Conservation (phyloP, 2,888 invertebrate species). For the Eurytoma adleriae region DNA sequence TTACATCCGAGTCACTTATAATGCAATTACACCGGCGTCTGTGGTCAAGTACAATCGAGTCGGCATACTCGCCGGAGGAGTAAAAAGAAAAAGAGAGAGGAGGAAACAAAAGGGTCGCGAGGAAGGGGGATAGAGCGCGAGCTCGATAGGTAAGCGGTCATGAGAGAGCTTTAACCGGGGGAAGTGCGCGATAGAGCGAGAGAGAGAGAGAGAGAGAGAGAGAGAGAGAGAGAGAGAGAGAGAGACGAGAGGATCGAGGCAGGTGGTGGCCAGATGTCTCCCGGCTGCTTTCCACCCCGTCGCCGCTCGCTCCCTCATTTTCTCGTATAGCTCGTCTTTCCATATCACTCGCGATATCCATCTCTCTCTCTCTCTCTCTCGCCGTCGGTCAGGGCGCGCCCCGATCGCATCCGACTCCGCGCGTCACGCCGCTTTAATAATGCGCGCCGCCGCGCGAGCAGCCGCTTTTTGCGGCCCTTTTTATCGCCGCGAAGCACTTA, state of each 20-base stretch:
- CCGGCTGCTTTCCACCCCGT: conserved; percentile 58
- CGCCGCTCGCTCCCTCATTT: conserved; percentile 34
- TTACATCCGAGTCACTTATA: conserved; percentile 25
- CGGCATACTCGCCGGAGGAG: neutral
- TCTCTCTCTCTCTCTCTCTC: conserved; percentile 35
- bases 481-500: no score
- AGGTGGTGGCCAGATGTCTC: conserved; percentile 76
- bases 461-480: conserved; percentile 23
- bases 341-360: conserved; percentile 41
- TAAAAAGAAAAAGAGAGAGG: conserved; percentile 3
- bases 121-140: neutral
- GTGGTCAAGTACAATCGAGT: conserved; percentile 60
- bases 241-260: conserved; percentile 71
- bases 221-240: conserved; percentile 16
- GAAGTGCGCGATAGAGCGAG: neutral
- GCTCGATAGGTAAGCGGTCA: neutral
- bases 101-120: neutral
- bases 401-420: no score
- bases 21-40: conserved; percentile 46
- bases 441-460: neutral
- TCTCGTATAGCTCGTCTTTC: conserved; percentile 28
- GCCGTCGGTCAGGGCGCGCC: no score
- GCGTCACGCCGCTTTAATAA: conserved; percentile 18
- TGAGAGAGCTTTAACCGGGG: neutral
- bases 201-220: conserved; percentile 41